phyloP scores from a whole-genome alignment of 30 jellyfish, hydroid and myxozoan genomes.

The Aurelia coerulea region DNA sequence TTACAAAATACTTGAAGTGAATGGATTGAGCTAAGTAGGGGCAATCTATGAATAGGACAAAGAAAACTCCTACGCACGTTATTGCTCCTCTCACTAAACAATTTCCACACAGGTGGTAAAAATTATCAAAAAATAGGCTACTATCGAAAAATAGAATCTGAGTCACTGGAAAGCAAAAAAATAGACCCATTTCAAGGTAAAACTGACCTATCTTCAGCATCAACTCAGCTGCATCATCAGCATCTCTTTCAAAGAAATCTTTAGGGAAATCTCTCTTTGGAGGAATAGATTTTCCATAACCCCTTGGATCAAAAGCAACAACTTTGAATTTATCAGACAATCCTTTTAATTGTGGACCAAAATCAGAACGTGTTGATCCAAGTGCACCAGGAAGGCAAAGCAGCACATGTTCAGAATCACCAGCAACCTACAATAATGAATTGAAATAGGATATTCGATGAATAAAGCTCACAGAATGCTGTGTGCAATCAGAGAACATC shows the following conservation, averaged over 20 bases:
- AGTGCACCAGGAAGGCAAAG: constrained; percentile 96
- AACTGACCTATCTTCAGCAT: constrained; percentile 78
- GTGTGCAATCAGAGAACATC: background rate
- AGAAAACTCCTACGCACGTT: no score
- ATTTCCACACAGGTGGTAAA: no score
- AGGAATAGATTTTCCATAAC: constrained; percentile 85
- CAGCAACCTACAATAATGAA: constrained; percentile 35
- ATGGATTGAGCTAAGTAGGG: no score
- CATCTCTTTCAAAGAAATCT: constrained; percentile 83
- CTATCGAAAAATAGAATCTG: no score
- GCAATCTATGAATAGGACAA: no score
- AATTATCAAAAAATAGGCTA: no score
- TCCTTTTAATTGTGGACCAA: constrained; percentile 75
- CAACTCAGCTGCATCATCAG: constrained; percentile 82
- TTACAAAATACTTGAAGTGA: no score
- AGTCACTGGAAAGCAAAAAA: background rate
- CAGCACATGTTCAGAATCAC: constrained; percentile 47
- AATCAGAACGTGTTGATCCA: constrained; percentile 80
- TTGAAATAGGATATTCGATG: background rate
- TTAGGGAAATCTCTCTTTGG: constrained; percentile 77
- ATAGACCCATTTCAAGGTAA: background rate
- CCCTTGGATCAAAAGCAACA: constrained; percentile 89
- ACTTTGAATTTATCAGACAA: constrained; percentile 67
- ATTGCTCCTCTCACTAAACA: no score
- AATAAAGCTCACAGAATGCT: background rate